Evolutionary conservation across 2,113 vertebrate genomes (phyloP), one percentile per base, ranked within the genome.

Genomic region (Protobothrops flavoviridis): DNA sequence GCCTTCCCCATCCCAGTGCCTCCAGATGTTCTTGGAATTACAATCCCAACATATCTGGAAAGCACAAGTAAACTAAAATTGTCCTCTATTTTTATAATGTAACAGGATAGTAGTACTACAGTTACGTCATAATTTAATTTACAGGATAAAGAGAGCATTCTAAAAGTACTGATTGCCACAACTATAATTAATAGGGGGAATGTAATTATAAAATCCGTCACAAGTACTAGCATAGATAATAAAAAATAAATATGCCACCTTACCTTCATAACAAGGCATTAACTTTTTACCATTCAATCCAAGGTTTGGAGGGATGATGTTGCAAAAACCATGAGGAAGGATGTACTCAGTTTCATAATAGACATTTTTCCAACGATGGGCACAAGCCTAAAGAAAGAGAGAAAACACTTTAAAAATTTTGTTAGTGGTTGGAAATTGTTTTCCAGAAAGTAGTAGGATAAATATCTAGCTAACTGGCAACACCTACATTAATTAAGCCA

Each of bases 291-390:
- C 98, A 1, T 93, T 97, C 94, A 98, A 97, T 96, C 99, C 99
- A 11, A 99, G 98, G 50, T 98, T 98, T 15, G 99, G 95, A 0
- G 99, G 98, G 92, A 99, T 99, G 96, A 99, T 97, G 93, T 98
- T 98, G 96, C 99, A 99, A 97, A 99, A 99, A 52, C 99, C 99
- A 0, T 99, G 99, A 0, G 99, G 99, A 89, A 99, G 97, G 94
- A 99, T 99, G 81, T 99, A 98, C 91, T 99, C 99, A 0, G 98
- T 97, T 95, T 99, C 98, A 0, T 99, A 99, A 97, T 98, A 99
- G 93, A 99, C 98, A 89, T 99, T 99, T 95, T 99, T 99, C 99
- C 99, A 99, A 92, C 99, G 99, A 94, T 99, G 99, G 0, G 99
- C 99, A 29, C 99, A 99, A 20, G 99, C 99, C 99, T 99, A 56